Conservation (phyloP, 2,888 invertebrate genomes). For the Sinelater perroti region DNA sequence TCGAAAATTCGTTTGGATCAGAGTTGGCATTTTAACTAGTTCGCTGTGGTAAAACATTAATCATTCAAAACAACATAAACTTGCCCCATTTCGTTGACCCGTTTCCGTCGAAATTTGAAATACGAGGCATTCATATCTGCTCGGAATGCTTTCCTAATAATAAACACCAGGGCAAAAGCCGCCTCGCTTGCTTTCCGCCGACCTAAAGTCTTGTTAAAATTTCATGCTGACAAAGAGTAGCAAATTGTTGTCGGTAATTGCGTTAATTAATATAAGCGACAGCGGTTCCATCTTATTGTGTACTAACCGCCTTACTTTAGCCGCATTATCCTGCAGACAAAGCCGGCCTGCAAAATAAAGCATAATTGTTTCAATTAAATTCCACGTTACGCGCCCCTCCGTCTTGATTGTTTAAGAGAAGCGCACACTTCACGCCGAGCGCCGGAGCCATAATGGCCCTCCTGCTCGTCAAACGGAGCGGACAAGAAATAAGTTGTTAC, state of each 20-base stretch:
- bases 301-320: constrained; percentile 16
- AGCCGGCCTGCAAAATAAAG: constrained; percentile 22
- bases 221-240: constrained; percentile 7
- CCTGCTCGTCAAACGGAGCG: background rate
- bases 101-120: too few relatives aligned
- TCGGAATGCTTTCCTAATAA: too few relatives aligned
- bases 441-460: constrained; percentile 4
- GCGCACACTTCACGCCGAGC: constrained; percentile 12
- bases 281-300: constrained; percentile 21
- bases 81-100: too few relatives aligned
- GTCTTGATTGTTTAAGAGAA: constrained; percentile 22
- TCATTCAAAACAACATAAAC: too few relatives aligned
- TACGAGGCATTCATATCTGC: too few relatives aligned
- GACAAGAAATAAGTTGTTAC: constrained; percentile 8
- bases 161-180: too few relatives aligned
- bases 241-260: constrained; percentile 15
- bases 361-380: constrained; percentile 36
- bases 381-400: constrained; percentile 23
- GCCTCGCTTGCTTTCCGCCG: too few relatives aligned
- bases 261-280: constrained; percentile 23
- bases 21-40: too few relatives aligned
- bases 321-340: constrained; percentile 22
- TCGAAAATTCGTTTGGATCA: too few relatives aligned
- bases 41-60: too few relatives aligned
- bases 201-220: constrained; percentile 1